A percentile compares a stretch with the other conserved stretches of the same genome.
Evolutionary conservation across 2,797 vertebrate genomes (phyloP).

Genomic region (Neostethus bicornis): DNA sequence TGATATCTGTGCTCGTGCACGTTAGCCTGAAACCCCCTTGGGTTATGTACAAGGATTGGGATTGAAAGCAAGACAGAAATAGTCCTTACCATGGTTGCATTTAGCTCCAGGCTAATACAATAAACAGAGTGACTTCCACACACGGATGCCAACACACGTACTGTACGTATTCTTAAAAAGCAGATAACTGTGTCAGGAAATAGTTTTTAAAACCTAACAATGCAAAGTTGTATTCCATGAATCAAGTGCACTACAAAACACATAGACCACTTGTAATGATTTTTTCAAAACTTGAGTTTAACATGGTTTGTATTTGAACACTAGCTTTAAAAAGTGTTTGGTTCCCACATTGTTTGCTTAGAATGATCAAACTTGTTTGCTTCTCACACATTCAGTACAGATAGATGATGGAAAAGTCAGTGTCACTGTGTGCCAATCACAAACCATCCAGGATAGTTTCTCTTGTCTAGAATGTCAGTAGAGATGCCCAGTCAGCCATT

Average conservation of each 20-base stretch:
- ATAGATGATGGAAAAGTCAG: not conserved
- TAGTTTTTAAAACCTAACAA: slow-evolving; percentile 25
- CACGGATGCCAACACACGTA: slow-evolving; percentile 14
- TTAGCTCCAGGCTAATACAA: slow-evolving; percentile 53
- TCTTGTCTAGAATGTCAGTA: slow-evolving; percentile 31
- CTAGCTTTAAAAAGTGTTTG: not conserved
- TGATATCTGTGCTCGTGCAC: slow-evolving; percentile 33
- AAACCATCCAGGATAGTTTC: slow-evolving; percentile 26
- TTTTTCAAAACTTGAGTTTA: slow-evolving; percentile 16
- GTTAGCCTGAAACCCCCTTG: slow-evolving; percentile 44
- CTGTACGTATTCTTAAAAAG: slow-evolving; percentile 17
- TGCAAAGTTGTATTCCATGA: slow-evolving; percentile 7
- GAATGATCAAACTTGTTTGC: not conserved
- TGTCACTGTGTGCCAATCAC: slow-evolving; percentile 36
- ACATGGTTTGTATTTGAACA: not conserved
- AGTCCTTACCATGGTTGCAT: slow-evolving; percentile 36
- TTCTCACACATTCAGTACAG: not conserved
- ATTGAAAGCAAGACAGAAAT: slow-evolving; percentile 63
- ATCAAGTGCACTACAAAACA: slow-evolving; percentile 8
- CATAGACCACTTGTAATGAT: slow-evolving; percentile 25
- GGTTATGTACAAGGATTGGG: slow-evolving; percentile 55
- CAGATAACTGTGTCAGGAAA: slow-evolving; percentile 28
- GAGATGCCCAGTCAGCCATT: slow-evolving; percentile 45
- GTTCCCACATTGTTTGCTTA: not conserved
- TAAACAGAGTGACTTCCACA: slow-evolving; percentile 20